phyloP scores from a whole-genome alignment of 2,888 invertebrate species.

The Leptopilina myrica region DNA sequence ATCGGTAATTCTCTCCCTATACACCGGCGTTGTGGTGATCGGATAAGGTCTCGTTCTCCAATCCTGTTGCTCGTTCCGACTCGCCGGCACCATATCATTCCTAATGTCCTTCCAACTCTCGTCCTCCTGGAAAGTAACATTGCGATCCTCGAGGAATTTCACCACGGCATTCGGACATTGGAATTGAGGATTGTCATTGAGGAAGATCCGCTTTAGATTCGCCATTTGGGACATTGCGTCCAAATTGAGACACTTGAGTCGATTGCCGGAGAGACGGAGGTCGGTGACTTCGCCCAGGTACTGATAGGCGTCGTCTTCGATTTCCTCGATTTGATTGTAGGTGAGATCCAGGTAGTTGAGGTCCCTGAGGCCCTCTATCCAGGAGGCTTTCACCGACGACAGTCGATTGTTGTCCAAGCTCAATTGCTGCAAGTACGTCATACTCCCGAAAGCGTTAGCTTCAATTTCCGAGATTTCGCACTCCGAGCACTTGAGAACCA shows the following conservation, averaged over 20 bases:
- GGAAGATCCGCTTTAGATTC: constrained; percentile 64
- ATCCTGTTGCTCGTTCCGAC: constrained; percentile 35
- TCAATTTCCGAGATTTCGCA: constrained; percentile 70
- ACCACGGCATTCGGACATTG: constrained; percentile 68
- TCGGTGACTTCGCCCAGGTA: constrained; percentile 67
- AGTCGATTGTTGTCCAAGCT: constrained; percentile 68
- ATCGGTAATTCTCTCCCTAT: constrained; percentile 45
- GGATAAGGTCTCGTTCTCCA: constrained; percentile 42
- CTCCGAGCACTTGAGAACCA: constrained; percentile 67
- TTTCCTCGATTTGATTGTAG: constrained; percentile 66
- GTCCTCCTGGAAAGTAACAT: constrained; percentile 65
- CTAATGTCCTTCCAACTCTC: constrained; percentile 62
- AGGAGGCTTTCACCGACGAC: constrained; percentile 60
- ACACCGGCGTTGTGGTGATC: constrained; percentile 48
- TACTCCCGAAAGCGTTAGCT: constrained; percentile 62
- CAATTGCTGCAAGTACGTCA: constrained; percentile 69
- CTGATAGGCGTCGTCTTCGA: constrained; percentile 67
- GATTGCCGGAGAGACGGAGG: constrained; percentile 71
- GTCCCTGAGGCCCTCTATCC: constrained; percentile 65
- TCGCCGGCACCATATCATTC: constrained; percentile 55
- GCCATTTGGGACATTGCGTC: constrained; percentile 61
- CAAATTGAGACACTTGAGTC: constrained; percentile 67
- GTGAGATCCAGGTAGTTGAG: constrained; percentile 71
- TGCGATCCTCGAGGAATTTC: constrained; percentile 59
- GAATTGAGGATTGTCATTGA: constrained; percentile 68